A percentile compares a stretch with the other conserved stretches of the same genome.
These are phyloP conservation scores for Tachina lurida DNA, from an alignment of 2,888 invertebrate species.

Conservation along the genomic window DNA sequence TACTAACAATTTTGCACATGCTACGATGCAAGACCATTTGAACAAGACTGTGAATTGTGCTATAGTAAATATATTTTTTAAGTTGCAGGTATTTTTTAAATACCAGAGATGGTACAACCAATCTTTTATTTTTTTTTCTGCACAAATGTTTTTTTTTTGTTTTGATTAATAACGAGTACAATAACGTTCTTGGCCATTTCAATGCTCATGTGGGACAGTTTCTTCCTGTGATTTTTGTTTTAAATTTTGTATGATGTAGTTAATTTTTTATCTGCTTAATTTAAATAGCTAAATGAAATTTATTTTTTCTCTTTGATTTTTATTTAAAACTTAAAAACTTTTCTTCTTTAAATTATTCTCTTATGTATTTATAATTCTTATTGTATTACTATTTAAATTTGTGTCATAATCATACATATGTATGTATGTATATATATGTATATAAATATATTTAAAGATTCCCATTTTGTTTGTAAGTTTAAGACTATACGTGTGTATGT, in stretches of 20 bases:
- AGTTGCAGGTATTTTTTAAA: no score
- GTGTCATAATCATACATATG: neutral
- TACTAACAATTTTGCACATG: no score
- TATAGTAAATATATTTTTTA: no score
- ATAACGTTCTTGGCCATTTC: neutral
- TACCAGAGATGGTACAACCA: neutral
- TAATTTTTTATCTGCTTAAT: conserved; percentile 13
- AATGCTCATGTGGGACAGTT: neutral
- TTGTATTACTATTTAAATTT: conserved; percentile 26
- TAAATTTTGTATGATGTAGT: neutral
- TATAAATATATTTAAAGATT: conserved; percentile 68
- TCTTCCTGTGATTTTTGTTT: neutral
- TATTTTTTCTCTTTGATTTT: conserved; percentile 57
- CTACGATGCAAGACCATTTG: no score
- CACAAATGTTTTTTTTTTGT: no score
- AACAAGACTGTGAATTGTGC: no score
- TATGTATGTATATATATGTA: conserved; percentile 59
- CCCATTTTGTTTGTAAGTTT: conserved; percentile 66
- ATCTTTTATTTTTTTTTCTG: neutral
- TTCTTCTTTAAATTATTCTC: neutral
- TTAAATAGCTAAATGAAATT: conserved; percentile 14
- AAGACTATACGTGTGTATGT: conserved; percentile 50
- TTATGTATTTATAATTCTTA: conserved; percentile 38
- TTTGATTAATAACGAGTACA: neutral
- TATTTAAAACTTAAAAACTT: conserved; percentile 35